Base-by-base conservation (phyloP, 2,888 invertebrate species). In the Agrochola lota region DNA sequence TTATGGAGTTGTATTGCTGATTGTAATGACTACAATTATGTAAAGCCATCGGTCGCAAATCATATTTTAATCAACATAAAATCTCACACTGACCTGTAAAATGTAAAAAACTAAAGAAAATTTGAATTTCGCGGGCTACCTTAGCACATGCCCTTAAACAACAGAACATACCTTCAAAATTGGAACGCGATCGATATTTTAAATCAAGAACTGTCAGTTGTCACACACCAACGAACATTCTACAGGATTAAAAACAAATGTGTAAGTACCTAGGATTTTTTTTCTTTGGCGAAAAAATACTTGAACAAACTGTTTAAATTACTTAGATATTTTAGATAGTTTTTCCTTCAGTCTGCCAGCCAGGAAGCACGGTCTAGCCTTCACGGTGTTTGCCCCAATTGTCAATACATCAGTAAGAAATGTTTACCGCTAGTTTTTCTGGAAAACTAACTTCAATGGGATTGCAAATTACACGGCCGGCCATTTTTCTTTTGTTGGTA, bases 361-460 rank as follows among this genome's bases (percentile, higher is more conserved):
- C 81, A 86, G 87, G 87, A 87, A 87, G 55, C 67, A 67, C 30
- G 57, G 43, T 59, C 49, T 63, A 83, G 23, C 88, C 88, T 88
- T 88, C 88, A 89, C 83, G 89, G 86, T 84, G 43, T 40, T 30
- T 77, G 76, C 71, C 30, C 73, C 86, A 74, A 89, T 89, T 89
- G 88, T 87, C 76, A 79, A 80, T 78, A 85, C 11, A 74, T 77
- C 57, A 30, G 23, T 66, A 86, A 85, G 81, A 87, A 86, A 77
- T 78, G 76, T 67, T 77, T 68, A 74, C 86, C 11, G 68, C n/a
- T 75, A 66, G 64, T 86, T 86, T 87, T 87, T 85, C 87, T 87
- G 59, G 59, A 81, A 81, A 75, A 67, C 20, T 52, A 57, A 71
- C 75, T 85, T 81, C 73, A 79, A 87, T 87, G 8, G 59, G 57